Evolutionary conservation across 53 echinoderm and acorn worm species (phyloP).

Genomic region (Holothuria leucospilota): DNA sequence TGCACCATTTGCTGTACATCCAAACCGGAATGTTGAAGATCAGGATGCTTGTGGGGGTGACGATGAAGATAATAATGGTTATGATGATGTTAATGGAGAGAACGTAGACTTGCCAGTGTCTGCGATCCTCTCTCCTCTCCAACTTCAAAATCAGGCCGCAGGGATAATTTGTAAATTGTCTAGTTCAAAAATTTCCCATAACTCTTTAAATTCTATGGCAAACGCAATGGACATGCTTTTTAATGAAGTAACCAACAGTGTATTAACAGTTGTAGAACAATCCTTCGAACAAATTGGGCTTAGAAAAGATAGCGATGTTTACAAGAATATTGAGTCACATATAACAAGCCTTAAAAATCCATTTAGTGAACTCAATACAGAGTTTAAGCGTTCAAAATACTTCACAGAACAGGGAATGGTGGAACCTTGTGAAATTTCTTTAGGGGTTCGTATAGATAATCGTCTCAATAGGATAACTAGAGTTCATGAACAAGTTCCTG

Average conservation of each 20-base stretch:
- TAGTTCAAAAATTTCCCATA: constrained; percentile 39
- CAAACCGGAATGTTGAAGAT: constrained; percentile 16
- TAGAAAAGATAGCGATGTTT: constrained; percentile 8
- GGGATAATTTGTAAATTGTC: constrained; percentile 38
- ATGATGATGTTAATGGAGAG: neutral
- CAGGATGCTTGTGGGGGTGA: constrained; percentile 1
- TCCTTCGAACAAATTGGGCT: constrained; percentile 44
- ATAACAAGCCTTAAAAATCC: constrained; percentile 37
- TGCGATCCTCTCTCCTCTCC: neutral
- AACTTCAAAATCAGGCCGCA: constrained; percentile 23
- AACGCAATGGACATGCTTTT: constrained; percentile 38
- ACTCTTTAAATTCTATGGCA: constrained; percentile 31
- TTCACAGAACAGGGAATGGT: constrained; percentile 43
- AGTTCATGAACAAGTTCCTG: constrained; percentile 54
- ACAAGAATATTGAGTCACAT: constrained; percentile 48
- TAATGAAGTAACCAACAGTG: constrained; percentile 52
- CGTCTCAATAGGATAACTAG: constrained; percentile 46
- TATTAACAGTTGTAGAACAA: constrained; percentile 40
- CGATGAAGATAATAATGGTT: neutral
- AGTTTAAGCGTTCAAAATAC: constrained; percentile 39
- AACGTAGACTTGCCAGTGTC: neutral
- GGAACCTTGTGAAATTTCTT: constrained; percentile 49
- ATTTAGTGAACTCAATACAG: constrained; percentile 27
- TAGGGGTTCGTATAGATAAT: constrained; percentile 57
- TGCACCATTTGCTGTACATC: neutral